phyloP scores from a whole-genome alignment of 2,113 vertebrate genomes.

The Indicator maculatus region DNA sequence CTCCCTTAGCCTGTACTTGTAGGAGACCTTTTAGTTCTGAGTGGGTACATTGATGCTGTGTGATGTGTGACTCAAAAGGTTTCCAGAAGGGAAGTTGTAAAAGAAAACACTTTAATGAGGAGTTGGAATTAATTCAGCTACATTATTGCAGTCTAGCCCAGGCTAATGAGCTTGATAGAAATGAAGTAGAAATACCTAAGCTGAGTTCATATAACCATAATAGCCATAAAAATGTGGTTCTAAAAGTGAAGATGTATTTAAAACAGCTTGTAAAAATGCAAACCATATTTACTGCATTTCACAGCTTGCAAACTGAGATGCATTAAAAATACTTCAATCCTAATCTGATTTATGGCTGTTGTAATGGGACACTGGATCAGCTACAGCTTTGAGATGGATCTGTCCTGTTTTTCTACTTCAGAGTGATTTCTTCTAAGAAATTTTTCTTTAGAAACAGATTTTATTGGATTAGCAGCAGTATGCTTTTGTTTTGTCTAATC shows the following conservation, averaged over 20 bases:
- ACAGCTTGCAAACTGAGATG: background rate
- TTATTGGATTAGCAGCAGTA: background rate
- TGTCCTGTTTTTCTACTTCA: background rate
- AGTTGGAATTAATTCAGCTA: background rate
- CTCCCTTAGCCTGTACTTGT: too few species aligned
- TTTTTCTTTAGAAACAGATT: background rate
- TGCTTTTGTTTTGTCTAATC: background rate
- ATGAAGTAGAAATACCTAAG: background rate
- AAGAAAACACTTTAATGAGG: background rate
- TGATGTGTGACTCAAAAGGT: background rate
- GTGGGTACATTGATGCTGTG: background rate
- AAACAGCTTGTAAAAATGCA: background rate
- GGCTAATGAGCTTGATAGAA: background rate
- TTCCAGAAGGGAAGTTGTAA: background rate
- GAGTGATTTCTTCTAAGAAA: background rate
- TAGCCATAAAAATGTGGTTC: background rate
- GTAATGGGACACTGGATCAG: background rate
- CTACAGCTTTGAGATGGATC: background rate
- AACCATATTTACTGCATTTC: background rate
- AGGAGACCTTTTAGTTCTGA: background rate
- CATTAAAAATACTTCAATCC: background rate
- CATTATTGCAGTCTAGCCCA: background rate
- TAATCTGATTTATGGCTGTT: background rate
- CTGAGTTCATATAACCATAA: background rate
- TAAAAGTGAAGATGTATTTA: background rate